Percentiles rank a stretch among this genome's conserved stretches.
Conservation (phyloP, 2,113 vertebrate species). For the Prietella phreatophila region DNA sequence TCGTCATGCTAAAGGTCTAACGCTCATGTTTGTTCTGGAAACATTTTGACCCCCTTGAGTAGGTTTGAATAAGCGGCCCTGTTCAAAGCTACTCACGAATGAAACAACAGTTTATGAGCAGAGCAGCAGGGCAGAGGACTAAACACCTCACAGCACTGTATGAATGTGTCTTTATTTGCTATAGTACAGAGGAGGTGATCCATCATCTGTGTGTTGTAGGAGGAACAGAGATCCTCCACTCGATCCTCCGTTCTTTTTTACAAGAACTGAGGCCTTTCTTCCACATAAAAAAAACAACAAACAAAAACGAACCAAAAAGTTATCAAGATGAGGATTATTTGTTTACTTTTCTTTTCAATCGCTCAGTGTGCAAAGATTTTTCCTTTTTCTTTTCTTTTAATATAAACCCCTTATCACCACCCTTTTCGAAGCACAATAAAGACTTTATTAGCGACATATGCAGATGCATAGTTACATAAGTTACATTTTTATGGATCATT, state of each 20-base stretch:
- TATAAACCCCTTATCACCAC: background rate
- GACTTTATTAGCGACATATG: background rate
- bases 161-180: slow-evolving; percentile 20
- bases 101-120: background rate
- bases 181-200: slow-evolving; percentile 3
- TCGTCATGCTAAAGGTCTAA: background rate
- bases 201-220: background rate
- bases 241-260: background rate
- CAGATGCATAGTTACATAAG: background rate
- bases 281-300: background rate
- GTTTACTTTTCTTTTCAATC: background rate
- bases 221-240: background rate
- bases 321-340: background rate
- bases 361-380: background rate
- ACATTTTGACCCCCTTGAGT: background rate
- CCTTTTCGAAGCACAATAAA: background rate
- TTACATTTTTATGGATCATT: background rate
- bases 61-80: background rate
- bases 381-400: background rate
- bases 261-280: background rate
- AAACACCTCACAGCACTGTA: slow-evolving; percentile 9
- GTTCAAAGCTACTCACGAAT: background rate
- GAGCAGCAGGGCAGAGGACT: background rate
- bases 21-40: background rate
- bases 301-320: background rate